These are phyloP conservation scores for Squalus acanthias DNA, from an alignment of 2,797 vertebrate species.

Conservation along the genomic window DNA sequence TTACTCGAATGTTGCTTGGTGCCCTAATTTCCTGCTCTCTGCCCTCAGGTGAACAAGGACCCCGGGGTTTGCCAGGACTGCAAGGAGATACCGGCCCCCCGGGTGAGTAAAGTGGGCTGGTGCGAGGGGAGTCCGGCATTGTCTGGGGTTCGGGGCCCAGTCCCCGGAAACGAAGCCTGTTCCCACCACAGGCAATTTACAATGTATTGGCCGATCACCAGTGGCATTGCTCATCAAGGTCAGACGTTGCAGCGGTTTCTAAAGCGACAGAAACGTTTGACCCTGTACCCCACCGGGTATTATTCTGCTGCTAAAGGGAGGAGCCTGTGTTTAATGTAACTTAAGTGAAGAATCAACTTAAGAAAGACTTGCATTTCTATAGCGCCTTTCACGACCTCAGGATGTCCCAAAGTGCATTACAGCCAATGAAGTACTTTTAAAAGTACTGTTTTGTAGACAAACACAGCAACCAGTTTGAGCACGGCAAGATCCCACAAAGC, in stretches of 20 bases:
- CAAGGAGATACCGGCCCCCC: background rate
- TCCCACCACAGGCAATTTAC: background rate
- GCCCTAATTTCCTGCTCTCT: background rate
- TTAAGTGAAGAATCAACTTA: background rate
- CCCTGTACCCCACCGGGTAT: too few relatives aligned
- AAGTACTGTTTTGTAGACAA: background rate
- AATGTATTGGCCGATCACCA: background rate
- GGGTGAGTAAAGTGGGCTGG: background rate
- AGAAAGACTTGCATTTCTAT: background rate
- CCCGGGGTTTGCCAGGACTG: background rate
- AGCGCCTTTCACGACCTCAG: background rate
- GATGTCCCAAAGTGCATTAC: background rate
- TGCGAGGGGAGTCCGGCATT: background rate
- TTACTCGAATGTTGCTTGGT: too few relatives aligned
- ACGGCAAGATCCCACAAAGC: background rate
- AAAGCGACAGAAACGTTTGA: background rate
- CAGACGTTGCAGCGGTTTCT: too few relatives aligned
- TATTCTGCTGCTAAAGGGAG: background rate
- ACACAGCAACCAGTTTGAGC: background rate
- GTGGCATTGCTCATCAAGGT: background rate
- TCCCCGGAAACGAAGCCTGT: background rate
- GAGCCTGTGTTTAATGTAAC: too few relatives aligned
- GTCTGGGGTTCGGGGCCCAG: background rate
- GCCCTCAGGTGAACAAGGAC: conserved; percentile 1
- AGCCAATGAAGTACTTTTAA: background rate